phyloP scores from a whole-genome alignment of 2,888 invertebrate species.

The Plebejus anna region DNA sequence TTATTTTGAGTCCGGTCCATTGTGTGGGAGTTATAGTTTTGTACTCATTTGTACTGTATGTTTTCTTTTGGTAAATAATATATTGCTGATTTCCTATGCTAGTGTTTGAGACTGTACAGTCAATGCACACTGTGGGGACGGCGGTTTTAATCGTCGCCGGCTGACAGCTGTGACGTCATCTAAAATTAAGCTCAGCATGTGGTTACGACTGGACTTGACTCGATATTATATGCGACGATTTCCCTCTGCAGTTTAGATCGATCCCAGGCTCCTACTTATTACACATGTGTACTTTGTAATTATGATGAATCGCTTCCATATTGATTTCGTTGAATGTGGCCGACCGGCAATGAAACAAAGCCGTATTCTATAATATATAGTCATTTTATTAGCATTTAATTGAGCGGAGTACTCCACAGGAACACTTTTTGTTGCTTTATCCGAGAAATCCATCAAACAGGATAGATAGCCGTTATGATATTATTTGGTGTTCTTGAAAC shows the following conservation, averaged over 20 bases:
- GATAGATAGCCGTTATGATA: too few species aligned
- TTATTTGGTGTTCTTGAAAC: too few species aligned
- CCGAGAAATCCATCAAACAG: too few species aligned
- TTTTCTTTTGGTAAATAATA: too few species aligned
- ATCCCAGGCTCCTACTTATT: background rate
- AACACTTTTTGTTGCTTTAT: too few species aligned
- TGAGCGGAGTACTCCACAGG: too few species aligned
- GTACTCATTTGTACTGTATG: too few species aligned
- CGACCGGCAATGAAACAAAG: background rate
- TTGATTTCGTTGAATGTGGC: background rate
- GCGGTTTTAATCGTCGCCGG: background rate
- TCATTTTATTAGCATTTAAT: too few species aligned
- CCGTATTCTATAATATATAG: background rate
- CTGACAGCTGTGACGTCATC: constrained; percentile 12
- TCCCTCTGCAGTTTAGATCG: background rate
- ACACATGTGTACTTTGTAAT: background rate
- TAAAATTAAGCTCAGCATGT: background rate
- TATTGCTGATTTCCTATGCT: background rate
- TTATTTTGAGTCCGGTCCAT: too few species aligned
- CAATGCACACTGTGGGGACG: background rate
- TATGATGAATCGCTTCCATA: background rate
- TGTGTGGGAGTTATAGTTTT: too few species aligned
- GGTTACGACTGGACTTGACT: constrained; percentile 3
- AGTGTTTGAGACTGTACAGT: background rate
- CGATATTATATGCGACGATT: background rate